phyloP scores from a whole-genome alignment of 2,113 vertebrate genomes.

The Marcusenius ussheri region DNA sequence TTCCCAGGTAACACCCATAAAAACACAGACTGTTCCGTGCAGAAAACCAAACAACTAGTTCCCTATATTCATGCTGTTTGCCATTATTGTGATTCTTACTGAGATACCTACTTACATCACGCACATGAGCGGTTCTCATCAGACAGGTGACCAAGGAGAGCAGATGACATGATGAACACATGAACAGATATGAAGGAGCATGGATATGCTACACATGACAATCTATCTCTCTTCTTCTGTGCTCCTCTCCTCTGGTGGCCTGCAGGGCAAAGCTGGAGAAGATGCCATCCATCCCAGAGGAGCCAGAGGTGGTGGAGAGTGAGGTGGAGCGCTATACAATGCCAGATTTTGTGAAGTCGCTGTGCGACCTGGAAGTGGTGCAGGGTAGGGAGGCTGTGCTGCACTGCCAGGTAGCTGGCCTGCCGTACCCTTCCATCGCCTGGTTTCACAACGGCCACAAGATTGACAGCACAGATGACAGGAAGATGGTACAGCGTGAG shows the following conservation, averaged over 20 bases:
- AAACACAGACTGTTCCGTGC: neutral
- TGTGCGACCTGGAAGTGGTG: conserved; percentile 87
- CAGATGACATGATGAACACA: neutral
- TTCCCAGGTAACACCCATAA: neutral
- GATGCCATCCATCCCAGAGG: conserved; percentile 97
- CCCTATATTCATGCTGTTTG: neutral
- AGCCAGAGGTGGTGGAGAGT: conserved; percentile 82
- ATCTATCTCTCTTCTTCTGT: neutral
- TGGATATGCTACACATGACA: neutral
- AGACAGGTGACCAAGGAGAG: neutral
- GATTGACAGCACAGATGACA: conserved; percentile 86
- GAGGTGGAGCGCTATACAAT: conserved; percentile 88
- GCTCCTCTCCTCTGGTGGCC: neutral
- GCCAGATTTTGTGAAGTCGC: conserved; percentile 88
- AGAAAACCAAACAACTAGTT: neutral
- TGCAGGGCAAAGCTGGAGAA: conserved; percentile 91
- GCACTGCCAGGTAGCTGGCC: conserved; percentile 87
- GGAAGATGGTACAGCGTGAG: conserved; percentile 95
- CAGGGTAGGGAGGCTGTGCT: conserved; percentile 86
- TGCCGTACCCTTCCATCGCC: conserved; percentile 88
- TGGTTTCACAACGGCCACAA: conserved; percentile 93
- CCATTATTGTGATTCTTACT: neutral
- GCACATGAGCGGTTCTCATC: neutral
- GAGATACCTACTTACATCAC: neutral
- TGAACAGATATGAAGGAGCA: neutral